Conservation (phyloP, 2,113 vertebrate genomes). For the Crotalus horridus region DNA sequence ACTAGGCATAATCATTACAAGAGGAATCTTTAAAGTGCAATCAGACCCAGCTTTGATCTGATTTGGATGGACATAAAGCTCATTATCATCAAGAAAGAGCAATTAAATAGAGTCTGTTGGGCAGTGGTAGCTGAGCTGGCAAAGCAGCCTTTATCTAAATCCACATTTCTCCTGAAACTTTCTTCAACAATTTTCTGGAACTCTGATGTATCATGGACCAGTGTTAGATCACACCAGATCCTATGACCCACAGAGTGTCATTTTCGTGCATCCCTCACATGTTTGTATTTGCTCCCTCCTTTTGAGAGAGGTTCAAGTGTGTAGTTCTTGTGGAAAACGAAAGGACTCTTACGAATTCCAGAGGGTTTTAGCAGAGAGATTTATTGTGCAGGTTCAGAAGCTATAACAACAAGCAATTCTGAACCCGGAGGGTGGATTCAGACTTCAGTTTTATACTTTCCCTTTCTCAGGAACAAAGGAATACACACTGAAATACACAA, state of each 20-base stretch:
- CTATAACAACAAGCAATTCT: too few species aligned
- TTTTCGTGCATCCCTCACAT: not conserved
- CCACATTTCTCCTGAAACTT: conserved; percentile 25
- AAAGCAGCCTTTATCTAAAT: conserved; percentile 35
- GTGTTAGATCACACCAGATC: not conserved
- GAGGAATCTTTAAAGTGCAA: conserved; percentile 38
- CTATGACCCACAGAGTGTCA: not conserved
- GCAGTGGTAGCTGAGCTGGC: conserved; percentile 19
- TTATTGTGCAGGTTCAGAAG: too few species aligned
- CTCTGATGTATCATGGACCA: not conserved
- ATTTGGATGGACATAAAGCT: conserved; percentile 35
- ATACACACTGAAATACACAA: too few species aligned
- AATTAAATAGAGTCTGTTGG: conserved; percentile 43
- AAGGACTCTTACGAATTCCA: too few species aligned
- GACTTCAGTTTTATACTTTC: too few species aligned
- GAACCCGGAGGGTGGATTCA: too few species aligned
- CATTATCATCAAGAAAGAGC: conserved; percentile 22
- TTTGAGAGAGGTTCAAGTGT: not conserved
- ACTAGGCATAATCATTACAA: conserved; percentile 40
- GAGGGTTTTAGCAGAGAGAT: too few species aligned
- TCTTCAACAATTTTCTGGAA: not conserved
- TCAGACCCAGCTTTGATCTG: conserved; percentile 38
- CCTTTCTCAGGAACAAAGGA: too few species aligned
- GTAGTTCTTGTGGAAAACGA: too few species aligned
- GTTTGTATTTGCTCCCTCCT: not conserved